Percentiles rank a stretch among this genome's conserved stretches.
phyloP scores from a whole-genome alignment of 1,140 invertebrate genomes.

The Drosophila arawakana region DNA sequence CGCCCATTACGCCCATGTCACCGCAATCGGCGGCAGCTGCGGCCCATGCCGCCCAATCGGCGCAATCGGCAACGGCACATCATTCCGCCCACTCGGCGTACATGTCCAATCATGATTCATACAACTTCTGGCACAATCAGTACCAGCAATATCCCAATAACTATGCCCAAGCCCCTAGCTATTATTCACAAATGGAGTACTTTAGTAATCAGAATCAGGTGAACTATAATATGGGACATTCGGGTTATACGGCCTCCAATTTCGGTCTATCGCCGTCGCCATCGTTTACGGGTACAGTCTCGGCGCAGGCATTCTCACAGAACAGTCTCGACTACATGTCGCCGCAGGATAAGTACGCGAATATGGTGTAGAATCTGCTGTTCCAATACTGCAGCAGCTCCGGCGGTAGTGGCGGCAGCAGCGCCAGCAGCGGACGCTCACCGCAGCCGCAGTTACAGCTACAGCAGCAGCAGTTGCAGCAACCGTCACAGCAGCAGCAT shows the following conservation, averaged over 20 bases:
- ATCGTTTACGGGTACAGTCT: conserved; percentile 79
- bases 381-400: conserved; percentile 76
- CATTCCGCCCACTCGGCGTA: conserved; percentile 79
- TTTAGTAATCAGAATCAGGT: conserved; percentile 86
- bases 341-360: conserved; percentile 84
- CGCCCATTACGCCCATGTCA: conserved; percentile 86
- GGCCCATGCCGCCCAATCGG: conserved; percentile 74
- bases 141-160: conserved; percentile 87
- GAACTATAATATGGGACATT: conserved; percentile 84
- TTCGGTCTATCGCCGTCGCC: conserved; percentile 80
- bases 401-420: conserved; percentile 49
- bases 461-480: conserved; percentile 6
- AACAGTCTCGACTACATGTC: conserved; percentile 84
- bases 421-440: conserved; percentile 50
- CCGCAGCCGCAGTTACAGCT: conserved; percentile 33
- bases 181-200: conserved; percentile 88
- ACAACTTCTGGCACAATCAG: conserved; percentile 84
- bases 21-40: conserved; percentile 85
- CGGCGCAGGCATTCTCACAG: conserved; percentile 83
- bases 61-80: conserved; percentile 63
- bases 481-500: not conserved
- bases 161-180: conserved; percentile 86
- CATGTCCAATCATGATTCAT: conserved; percentile 84
- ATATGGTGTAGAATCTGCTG: conserved; percentile 85
- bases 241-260: conserved; percentile 79